These are phyloP conservation scores for Odocoileus virginianus DNA, from an alignment of 2,113 vertebrate genomes.

Conservation along the genomic window DNA sequence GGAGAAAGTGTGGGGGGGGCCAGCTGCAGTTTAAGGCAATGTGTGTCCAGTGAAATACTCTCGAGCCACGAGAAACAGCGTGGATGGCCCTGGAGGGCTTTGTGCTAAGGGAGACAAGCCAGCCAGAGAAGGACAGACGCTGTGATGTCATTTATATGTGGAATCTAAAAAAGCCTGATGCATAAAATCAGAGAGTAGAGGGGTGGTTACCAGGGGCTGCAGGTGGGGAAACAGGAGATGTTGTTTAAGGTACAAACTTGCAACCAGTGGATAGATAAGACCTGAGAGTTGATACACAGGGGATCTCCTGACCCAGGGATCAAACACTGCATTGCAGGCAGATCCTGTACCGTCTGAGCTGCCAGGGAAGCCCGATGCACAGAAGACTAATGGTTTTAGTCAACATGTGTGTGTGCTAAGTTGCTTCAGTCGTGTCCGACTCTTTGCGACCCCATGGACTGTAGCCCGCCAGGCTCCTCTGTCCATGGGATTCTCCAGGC, in stretches of 20 bases:
- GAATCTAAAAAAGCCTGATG: neutral
- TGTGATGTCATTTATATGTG: neutral
- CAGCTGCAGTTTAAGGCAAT: neutral
- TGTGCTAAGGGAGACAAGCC: neutral
- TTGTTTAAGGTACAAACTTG: neutral
- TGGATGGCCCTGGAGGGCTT: neutral
- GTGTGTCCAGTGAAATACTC: neutral
- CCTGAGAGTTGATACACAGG: neutral
- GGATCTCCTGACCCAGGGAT: neutral
- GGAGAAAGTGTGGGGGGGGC: neutral
- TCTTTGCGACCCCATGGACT: neutral
- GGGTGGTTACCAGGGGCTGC: neutral
- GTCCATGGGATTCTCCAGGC: neutral
- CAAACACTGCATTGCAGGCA: neutral
- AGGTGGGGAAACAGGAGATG: neutral
- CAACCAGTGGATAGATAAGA: neutral
- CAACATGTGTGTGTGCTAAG: neutral
- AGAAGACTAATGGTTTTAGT: too few species aligned
- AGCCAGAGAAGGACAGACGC: neutral
- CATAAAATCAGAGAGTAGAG: neutral
- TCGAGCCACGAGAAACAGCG: neutral
- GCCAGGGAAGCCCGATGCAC: neutral
- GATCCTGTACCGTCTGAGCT: neutral
- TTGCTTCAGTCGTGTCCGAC: fast-evolving
- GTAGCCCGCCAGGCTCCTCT: neutral